phyloP scores from a whole-genome alignment of 1,140 invertebrate genomes.

The Luehdorfia chinensis region DNA sequence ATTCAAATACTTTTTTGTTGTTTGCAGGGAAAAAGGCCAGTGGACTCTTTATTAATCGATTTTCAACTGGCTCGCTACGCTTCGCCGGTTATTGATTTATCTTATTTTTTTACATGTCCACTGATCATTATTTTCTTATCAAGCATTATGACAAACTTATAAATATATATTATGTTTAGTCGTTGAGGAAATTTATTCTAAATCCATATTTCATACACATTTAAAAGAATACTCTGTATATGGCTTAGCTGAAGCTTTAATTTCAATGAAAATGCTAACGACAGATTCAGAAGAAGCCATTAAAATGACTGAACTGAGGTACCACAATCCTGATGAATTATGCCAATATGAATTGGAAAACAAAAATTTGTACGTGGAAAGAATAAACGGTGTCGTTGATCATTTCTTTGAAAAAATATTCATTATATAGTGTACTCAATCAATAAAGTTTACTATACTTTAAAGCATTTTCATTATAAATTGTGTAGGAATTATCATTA shows the following conservation, averaged over 20 bases:
- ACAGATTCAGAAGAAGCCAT: slow-evolving; percentile 44
- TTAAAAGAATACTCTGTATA: slow-evolving; percentile 48
- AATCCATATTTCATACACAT: slow-evolving; percentile 53
- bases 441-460: neutral
- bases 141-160: slow-evolving; percentile 71
- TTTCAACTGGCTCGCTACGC: slow-evolving; percentile 78
- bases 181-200: slow-evolving; percentile 68
- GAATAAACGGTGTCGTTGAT: slow-evolving; percentile 51
- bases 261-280: slow-evolving; percentile 64
- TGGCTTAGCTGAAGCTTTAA: slow-evolving; percentile 54
- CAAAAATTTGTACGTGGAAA: slow-evolving; percentile 35
- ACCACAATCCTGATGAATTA: slow-evolving; percentile 29
- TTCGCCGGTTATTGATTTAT: slow-evolving; percentile 79
- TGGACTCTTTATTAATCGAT: slow-evolving; percentile 75
- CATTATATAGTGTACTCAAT: slow-evolving; percentile 30
- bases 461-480: too few species aligned
- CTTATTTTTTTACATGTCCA: slow-evolving; percentile 79
- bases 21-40: slow-evolving; percentile 43
- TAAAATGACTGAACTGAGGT: slow-evolving; percentile 55
- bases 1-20: slow-evolving; percentile 7
- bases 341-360: slow-evolving; percentile 32
- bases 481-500: neutral
- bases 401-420: slow-evolving; percentile 52
- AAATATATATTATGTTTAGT: slow-evolving; percentile 75
- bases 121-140: slow-evolving; percentile 66